phyloP scores from a whole-genome alignment of 2,113 vertebrate species.

The Neolamprologus sp. region DNA sequence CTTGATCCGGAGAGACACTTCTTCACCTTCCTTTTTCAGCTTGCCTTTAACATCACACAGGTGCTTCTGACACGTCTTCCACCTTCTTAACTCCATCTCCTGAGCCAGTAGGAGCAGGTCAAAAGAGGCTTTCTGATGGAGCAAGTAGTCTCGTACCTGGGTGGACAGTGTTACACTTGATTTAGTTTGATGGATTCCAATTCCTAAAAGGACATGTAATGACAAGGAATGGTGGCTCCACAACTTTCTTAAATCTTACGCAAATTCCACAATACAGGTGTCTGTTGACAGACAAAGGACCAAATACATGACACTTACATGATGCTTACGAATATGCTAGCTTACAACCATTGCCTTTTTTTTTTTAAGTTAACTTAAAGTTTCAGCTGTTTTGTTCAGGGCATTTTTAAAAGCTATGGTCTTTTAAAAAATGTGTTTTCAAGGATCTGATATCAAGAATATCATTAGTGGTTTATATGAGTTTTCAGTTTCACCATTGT shows the following conservation, averaged over 20 bases:
- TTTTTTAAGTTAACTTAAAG: neutral
- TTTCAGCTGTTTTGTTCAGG: neutral
- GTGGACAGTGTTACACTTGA: neutral
- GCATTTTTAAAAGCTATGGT: neutral
- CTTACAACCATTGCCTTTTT: neutral
- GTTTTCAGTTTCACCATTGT: neutral
- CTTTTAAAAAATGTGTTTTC: neutral
- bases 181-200: neutral
- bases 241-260: neutral
- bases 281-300: neutral
- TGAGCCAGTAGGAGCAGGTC: conserved; percentile 81
- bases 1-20: conserved; percentile 58
- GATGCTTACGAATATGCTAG: neutral
- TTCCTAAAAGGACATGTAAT: neutral
- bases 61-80: conserved; percentile 54
- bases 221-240: neutral
- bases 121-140: conserved; percentile 84
- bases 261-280: neutral
- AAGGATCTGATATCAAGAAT: neutral
- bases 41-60: conserved; percentile 67
- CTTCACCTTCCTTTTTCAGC: conserved; percentile 56
- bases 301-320: neutral
- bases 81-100: conserved; percentile 78
- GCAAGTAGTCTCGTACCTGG: conserved; percentile 76
- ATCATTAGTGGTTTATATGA: neutral